Base-by-base conservation (phyloP, 2,797 vertebrate species). In the Nyctibius grandis region DNA sequence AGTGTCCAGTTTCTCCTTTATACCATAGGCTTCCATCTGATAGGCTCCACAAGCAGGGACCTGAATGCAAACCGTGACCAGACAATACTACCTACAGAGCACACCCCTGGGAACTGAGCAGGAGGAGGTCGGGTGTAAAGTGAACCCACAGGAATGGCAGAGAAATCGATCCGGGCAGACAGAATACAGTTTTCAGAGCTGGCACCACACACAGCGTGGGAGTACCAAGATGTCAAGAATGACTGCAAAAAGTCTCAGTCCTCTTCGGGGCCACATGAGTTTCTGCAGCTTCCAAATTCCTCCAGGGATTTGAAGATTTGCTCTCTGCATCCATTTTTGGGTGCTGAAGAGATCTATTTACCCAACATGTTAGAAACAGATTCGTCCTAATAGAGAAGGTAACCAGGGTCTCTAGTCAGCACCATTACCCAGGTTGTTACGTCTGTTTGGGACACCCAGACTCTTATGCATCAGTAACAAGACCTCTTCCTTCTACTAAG, bases 151-250 rank as follows among this genome's bases (percentile, higher is more conserved):
- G 74, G 17, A 81, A 40, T 2, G 0, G 64, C 51, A 74, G 34
- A 60, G 60, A 80, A 76, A 74, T 23, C 0, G 0, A 77, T 21
- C 14, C 1, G 0, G 4, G 42, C 44, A 88, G 45, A 36, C 34
- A 51, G 54, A 85, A 77, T 0, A 20, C 11, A 51, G 54, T 28
- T 73, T 72, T 54, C 63, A 77, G 72, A 83, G 68, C 40, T 57
- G 45, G 28, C 51, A 67, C 48, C 19, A 20, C 33, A 15, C 2
- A 10, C 2, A 2, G 23, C 6, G 2, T 0, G 0, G 31, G 15
- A 89, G 29, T 20, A 64, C 23, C 15, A 31, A 23, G 28, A 50
- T 0, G 0, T 26, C 77, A 73, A 5, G 33, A 63, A 54, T 3
- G 33, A 42, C 5, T 1, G 0, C 42, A 72, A 38, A 61, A 61